Evolutionary conservation across 2,797 vertebrate species (phyloP).

Genomic region (Sus cebifrons): DNA sequence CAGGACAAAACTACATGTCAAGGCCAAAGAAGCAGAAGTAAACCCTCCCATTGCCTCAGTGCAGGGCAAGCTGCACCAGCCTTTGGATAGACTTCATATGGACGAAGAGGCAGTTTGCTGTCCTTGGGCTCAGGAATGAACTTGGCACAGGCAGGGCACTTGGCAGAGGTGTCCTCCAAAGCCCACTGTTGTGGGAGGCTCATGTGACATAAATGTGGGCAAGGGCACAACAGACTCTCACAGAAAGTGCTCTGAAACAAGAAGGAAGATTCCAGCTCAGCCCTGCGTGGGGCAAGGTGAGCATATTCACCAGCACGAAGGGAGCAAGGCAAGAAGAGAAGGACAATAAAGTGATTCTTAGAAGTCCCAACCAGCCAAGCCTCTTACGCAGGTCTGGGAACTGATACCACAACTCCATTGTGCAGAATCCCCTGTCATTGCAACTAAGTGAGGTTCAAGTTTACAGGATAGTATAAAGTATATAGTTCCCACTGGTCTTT

Average conservation of each 20-base stretch:
- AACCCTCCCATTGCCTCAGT: not conserved
- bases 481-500: constrained; percentile 36
- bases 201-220: rapidly evolving
- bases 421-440: constrained; percentile 45
- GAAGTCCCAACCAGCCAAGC: not conserved
- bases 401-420: not conserved
- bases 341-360: not conserved
- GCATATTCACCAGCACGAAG: not conserved
- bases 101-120: not conserved
- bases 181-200: not conserved
- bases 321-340: not conserved
- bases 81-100: no score
- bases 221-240: not conserved
- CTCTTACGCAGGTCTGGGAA: constrained; percentile 27
- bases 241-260: not conserved
- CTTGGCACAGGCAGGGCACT: not conserved
- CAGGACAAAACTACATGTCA: not conserved
- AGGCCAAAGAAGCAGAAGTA: constrained; percentile 3
- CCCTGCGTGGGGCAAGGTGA: not conserved
- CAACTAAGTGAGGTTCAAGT: constrained; percentile 48
- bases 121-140: not conserved
- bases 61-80: not conserved
- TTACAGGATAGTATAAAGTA: constrained; percentile 60
- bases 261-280: not conserved
- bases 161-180: not conserved